Evolutionary conservation across 2,113 vertebrate species (phyloP).

Genomic region (Peromyscus polionotus): DNA sequence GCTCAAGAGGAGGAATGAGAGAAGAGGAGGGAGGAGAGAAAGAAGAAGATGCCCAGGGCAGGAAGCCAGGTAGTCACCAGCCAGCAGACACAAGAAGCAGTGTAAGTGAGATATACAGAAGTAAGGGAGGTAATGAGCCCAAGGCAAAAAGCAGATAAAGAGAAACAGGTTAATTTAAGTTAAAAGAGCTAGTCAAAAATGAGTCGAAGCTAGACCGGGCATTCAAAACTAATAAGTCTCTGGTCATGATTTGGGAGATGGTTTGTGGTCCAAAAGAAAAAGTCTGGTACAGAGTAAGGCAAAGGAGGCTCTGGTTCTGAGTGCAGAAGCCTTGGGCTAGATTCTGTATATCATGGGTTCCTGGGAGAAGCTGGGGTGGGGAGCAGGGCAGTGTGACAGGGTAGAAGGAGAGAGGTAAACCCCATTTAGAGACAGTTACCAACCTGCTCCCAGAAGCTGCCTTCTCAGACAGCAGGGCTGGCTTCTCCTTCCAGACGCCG

Average conservation of each 20-base stretch:
- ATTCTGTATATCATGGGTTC: not conserved
- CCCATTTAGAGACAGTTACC: accelerated
- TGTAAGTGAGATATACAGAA: not conserved
- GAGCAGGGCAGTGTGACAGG: not conserved
- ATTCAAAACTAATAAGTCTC: too few relatives aligned
- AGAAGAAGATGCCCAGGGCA: too few relatives aligned
- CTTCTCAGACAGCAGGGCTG: not conserved
- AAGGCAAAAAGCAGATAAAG: too few relatives aligned
- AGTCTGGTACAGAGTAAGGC: too few relatives aligned
- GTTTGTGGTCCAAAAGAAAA: too few relatives aligned
- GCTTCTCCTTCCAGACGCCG: not conserved
- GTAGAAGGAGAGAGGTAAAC: not conserved
- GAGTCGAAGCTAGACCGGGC: too few relatives aligned
- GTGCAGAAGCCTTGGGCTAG: accelerated
- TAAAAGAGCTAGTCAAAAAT: too few relatives aligned
- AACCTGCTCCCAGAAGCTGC: not conserved
- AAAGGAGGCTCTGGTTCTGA: accelerated
- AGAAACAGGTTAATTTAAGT: too few relatives aligned
- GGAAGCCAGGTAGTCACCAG: not conserved
- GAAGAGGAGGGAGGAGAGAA: too few relatives aligned
- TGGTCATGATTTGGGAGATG: too few relatives aligned
- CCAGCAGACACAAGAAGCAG: not conserved
- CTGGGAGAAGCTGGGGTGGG: not conserved
- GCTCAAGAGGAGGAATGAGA: not conserved
- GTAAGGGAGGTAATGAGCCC: not conserved